Evolutionary conservation across 2,888 invertebrate species (phyloP).

Genomic region (Acrobasis repandana): DNA sequence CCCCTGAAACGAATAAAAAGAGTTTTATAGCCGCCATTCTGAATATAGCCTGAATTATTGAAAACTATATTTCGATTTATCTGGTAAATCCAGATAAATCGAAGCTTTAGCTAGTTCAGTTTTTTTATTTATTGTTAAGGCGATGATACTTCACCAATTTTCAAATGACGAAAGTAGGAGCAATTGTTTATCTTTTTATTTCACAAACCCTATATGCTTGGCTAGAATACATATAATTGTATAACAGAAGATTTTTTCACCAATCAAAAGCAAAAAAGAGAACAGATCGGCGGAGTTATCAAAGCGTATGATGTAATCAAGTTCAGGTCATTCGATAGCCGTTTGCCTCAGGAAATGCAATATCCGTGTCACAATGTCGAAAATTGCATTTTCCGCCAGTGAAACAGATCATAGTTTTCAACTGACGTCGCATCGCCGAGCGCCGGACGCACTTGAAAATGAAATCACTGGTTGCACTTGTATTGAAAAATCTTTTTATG

Average conservation of each 20-base stretch:
- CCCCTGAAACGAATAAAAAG: conserved; percentile 4
- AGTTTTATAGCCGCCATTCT: conserved; percentile 10
- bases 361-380: conserved; percentile 44
- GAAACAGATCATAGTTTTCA: conserved; percentile 19
- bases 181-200: too few species aligned
- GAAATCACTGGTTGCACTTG: not conserved
- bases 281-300: conserved; percentile 1
- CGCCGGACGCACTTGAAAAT: not conserved
- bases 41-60: not conserved
- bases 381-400: conserved; percentile 30
- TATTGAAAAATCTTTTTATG: too few species aligned
- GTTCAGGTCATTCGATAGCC: conserved; percentile 32
- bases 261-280: not conserved
- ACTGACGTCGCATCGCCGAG: not conserved
- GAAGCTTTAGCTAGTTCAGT: too few species aligned
- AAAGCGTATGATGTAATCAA: conserved; percentile 24
- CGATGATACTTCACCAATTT: too few species aligned
- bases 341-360: conserved; percentile 44
- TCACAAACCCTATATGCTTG: too few species aligned
- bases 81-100: too few species aligned
- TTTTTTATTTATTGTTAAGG: not conserved
- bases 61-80: not conserved
- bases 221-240: too few species aligned
- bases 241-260: not conserved
- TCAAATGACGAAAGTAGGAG: too few species aligned